Evolutionary conservation across 2,113 vertebrate genomes (phyloP).

Genomic region (Dromaius novaehollandiae): DNA sequence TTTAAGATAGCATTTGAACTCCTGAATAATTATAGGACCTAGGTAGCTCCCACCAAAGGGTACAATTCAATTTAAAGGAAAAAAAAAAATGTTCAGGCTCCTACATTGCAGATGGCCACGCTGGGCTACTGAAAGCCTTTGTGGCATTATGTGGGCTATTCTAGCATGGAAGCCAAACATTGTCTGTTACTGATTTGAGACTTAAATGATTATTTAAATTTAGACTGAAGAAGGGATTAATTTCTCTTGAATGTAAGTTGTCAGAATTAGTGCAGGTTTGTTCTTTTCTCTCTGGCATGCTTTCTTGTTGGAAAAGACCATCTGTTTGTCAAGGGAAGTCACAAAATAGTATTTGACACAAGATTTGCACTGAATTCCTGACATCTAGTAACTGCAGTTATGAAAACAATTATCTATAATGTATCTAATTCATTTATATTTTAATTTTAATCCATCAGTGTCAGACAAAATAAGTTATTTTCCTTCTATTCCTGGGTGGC

Average conservation of each 20-base stretch:
- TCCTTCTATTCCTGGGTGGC: slow-evolving; percentile 28
- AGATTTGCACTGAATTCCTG: slow-evolving; percentile 56
- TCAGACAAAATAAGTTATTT: slow-evolving; percentile 73
- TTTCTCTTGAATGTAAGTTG: slow-evolving; percentile 18
- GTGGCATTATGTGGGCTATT: not conserved
- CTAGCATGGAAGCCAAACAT: not conserved
- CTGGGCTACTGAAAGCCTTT: not conserved
- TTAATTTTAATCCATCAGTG: slow-evolving; percentile 73
- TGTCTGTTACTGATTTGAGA: slow-evolving; percentile 27
- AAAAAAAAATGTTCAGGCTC: slow-evolving; percentile 34
- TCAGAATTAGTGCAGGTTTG: slow-evolving; percentile 36
- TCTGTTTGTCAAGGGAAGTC: slow-evolving; percentile 66
- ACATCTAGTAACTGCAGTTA: slow-evolving; percentile 57
- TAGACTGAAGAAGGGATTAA: slow-evolving; percentile 24
- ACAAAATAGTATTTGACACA: slow-evolving; percentile 59
- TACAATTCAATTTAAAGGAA: slow-evolving; percentile 40
- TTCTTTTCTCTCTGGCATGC: slow-evolving; percentile 16
- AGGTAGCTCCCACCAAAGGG: slow-evolving; percentile 5
- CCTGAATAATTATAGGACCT: slow-evolving; percentile 5
- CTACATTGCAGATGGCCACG: slow-evolving; percentile 7
- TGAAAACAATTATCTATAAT: slow-evolving; percentile 70
- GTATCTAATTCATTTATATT: slow-evolving; percentile 73
- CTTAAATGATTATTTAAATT: slow-evolving; percentile 59
- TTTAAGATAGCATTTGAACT: not conserved
- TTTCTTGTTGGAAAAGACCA: slow-evolving; percentile 47